Base-by-base conservation (phyloP, 1,140 invertebrate species). In the Meloidogyne floridensis region DNA sequence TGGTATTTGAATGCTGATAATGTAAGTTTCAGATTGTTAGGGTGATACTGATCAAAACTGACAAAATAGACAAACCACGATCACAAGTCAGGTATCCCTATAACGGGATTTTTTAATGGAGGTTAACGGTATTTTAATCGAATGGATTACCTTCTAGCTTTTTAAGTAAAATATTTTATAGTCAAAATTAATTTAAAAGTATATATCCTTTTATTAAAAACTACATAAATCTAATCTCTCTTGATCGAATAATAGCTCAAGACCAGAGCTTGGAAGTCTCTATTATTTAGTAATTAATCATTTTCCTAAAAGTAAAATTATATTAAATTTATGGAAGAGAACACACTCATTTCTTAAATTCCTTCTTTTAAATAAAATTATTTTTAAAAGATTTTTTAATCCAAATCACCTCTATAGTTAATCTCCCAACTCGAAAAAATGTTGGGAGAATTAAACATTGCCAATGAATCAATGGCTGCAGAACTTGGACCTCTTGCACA, bases 381-480 rank as follows among this genome's bases (percentile, higher is more conserved):
- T 54, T 54, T 9, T 9, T 53, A 56, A 56, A 59, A 59, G n/a
- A 59, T 56, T 15, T 13, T 2, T 73, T 13, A 32, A 2, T 32
- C 32, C 32, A 32, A 2, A 32, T 32, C 1, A 32, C 32, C 32
- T 32, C 2, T 86, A 72, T 75, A 87, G 85, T 47, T 90, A 73
- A 74, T 89, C 18, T 78, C 84, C 69, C 88, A 89, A 83, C 83
- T 89, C 18, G 77, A 80, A 43, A 82, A 87, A 82, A 89, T 89
- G 89, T 72, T 56, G 8, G 74, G 65, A 18, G 77, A 54, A 82
- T 86, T 80, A 76, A 85, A 77, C 32, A 84, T 84, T 73, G 88
- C 88, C 47, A 87, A 82, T 76, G 85, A 82, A 9, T 81, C 88
- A 42, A 86, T 89, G 77, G 89, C 88, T 8, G 89, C 87, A 51